A percentile compares a stretch with the other conserved stretches of the same genome.
These are phyloP conservation scores for Caenorhabditis afra DNA, from an alignment of 2,888 invertebrate genomes.

Conservation along the genomic window DNA sequence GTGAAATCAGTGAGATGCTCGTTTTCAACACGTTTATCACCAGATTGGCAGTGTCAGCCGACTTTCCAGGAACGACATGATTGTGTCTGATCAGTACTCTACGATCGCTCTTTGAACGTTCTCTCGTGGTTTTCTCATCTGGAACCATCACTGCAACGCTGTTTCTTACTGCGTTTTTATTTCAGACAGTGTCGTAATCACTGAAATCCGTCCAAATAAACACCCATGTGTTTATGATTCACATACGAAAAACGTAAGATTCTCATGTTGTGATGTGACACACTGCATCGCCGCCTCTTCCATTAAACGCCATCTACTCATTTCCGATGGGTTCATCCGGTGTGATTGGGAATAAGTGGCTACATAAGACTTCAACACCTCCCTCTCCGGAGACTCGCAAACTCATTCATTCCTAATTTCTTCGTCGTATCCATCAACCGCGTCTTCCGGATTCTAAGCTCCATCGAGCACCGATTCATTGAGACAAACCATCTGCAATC, in stretches of 20 bases:
- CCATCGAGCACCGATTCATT: too few species aligned
- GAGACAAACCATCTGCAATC: neutral
- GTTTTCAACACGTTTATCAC: too few species aligned
- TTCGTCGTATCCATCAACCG: slow-evolving; percentile 12
- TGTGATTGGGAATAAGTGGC: slow-evolving; percentile 44
- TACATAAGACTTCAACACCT: slow-evolving; percentile 47
- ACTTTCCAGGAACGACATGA: too few species aligned
- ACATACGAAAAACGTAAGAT: slow-evolving; percentile 39
- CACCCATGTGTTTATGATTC: slow-evolving; percentile 28
- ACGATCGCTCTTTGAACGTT: too few species aligned
- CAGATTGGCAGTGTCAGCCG: too few species aligned
- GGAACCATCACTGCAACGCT: too few species aligned
- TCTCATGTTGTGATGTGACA: slow-evolving; percentile 28
- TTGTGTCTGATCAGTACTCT: too few species aligned
- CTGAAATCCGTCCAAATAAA: slow-evolving; percentile 2
- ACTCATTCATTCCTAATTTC: slow-evolving; percentile 34
- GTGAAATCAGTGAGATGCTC: too few species aligned
- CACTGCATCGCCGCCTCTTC: slow-evolving; percentile 15
- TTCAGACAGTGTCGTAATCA: too few species aligned
- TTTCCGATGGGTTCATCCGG: slow-evolving; percentile 56
- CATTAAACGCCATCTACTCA: slow-evolving; percentile 54
- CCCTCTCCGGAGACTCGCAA: slow-evolving; percentile 28
- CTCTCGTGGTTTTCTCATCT: too few species aligned
- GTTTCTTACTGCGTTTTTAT: too few species aligned
- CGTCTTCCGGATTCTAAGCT: neutral